phyloP scores from a whole-genome alignment of 2,888 invertebrate genomes.

The Allygus modestus region DNA sequence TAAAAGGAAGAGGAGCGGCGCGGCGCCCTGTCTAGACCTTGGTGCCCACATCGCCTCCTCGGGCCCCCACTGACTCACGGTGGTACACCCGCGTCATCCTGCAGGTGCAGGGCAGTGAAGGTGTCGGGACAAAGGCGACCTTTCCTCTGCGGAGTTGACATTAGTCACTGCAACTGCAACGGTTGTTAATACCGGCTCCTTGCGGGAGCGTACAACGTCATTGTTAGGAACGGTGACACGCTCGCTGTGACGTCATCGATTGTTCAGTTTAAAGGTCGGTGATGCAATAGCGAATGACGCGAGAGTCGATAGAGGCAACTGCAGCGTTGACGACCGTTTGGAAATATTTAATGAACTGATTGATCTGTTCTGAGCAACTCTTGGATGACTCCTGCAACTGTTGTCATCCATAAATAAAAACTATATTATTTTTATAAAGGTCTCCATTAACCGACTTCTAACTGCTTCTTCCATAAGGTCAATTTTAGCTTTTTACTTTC shows the following conservation, averaged over 20 bases:
- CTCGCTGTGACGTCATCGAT: background rate
- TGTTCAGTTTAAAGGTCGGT: background rate
- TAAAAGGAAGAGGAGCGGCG: background rate
- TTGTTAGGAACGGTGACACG: background rate
- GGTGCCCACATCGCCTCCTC: background rate
- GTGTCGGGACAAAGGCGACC: constrained; percentile 17
- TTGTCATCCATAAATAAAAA: too few relatives aligned
- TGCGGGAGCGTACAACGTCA: background rate
- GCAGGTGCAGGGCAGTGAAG: background rate
- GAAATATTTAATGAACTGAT: too few relatives aligned
- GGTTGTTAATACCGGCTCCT: too few relatives aligned
- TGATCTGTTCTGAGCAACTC: too few relatives aligned
- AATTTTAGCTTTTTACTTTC: too few relatives aligned
- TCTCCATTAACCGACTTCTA: too few relatives aligned
- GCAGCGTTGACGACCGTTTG: too few relatives aligned
- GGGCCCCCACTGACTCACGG: constrained; percentile 5
- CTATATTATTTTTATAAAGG: too few relatives aligned
- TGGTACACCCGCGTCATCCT: constrained; percentile 20
- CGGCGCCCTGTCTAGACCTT: constrained; percentile 22
- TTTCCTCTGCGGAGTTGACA: background rate
- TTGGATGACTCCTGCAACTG: too few relatives aligned
- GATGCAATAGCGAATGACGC: background rate
- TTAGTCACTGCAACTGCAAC: background rate
- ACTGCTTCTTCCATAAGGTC: too few relatives aligned
- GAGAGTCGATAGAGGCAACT: too few relatives aligned